phyloP scores from a whole-genome alignment of 2,797 vertebrate species.

The Glyptemys insculpta region DNA sequence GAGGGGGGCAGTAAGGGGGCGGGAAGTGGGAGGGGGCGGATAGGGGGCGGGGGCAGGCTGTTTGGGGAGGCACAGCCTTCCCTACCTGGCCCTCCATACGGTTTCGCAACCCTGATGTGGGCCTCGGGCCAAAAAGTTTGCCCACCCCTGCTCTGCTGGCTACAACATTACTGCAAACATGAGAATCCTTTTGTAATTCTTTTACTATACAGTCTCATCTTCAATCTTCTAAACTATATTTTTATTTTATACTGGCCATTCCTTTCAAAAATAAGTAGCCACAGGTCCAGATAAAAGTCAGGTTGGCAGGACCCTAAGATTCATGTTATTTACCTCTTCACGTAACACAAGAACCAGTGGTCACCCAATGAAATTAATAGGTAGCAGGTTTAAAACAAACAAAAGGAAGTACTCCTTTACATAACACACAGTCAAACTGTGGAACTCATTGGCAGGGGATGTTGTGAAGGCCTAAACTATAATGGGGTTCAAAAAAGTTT shows the following conservation, averaged over 20 bases:
- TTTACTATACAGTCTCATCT: background rate
- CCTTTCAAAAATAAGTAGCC: slow-evolving; percentile 6
- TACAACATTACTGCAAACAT: background rate
- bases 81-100: no score
- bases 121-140: no score
- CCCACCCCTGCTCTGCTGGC: no score
- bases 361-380: background rate
- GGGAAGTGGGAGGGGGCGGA: no score
- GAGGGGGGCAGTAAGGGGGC: no score
- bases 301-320: background rate
- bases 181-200: background rate
- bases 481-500: background rate
- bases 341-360: background rate
- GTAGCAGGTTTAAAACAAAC: background rate
- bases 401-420: no score
- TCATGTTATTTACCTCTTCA: background rate
- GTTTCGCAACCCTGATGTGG: no score
- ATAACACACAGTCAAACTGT: background rate
- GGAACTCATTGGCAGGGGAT: background rate
- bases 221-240: slow-evolving; percentile 27
- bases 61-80: no score
- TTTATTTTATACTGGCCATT: background rate
- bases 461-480: background rate
- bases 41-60: no score
- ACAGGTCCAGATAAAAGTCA: background rate